Percentiles rank a stretch among this genome's conserved stretches.
phyloP scores from a whole-genome alignment of 1,140 invertebrate genomes.

The Triops cancriformis region DNA sequence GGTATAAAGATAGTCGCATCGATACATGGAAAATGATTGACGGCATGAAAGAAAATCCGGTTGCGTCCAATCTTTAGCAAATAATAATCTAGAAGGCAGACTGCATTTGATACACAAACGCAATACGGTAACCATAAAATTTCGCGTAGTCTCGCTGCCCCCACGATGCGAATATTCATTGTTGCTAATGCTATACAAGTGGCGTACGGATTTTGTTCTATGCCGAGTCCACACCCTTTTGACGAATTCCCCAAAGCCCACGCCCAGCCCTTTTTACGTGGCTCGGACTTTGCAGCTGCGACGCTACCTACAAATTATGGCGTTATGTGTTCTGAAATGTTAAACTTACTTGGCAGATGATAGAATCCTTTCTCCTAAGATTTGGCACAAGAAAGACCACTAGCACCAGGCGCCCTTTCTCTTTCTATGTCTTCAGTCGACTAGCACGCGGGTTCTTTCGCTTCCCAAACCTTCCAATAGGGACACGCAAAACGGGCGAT shows the following conservation, averaged over 20 bases:
- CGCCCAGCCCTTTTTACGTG: not conserved
- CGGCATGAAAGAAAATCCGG: no score
- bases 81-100: no score
- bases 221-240: not conserved
- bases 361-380: not conserved
- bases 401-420: not conserved
- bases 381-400: not conserved
- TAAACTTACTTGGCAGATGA: constrained; percentile 8
- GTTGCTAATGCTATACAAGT: no score
- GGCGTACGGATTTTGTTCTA: no score
- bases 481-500: not conserved
- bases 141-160: no score
- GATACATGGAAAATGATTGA: no score
- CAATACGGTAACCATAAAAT: no score
- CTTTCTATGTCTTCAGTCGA: not conserved
- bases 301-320: not conserved
- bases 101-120: no score
- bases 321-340: not conserved
- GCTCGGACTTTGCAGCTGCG: not conserved
- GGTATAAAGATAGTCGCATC: no score
- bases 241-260: not conserved
- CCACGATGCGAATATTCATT: no score
- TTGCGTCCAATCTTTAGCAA: no score
- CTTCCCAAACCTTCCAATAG: not conserved
- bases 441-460: not conserved